Conservation (phyloP, 2,797 vertebrate genomes). For the Coendou prehensilis region DNA sequence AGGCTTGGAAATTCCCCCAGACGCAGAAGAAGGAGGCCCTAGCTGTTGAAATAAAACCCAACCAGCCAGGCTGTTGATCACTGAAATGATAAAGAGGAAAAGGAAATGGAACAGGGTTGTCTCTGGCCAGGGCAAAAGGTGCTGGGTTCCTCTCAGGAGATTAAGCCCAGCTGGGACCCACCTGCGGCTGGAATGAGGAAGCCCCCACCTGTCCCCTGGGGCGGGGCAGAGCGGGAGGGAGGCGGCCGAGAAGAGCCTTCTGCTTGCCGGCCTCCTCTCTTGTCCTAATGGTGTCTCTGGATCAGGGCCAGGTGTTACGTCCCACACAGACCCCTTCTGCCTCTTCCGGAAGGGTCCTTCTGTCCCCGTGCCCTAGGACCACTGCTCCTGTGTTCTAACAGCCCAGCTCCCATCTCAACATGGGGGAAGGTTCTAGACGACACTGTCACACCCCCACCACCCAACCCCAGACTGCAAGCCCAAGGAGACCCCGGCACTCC, state of each 20-base stretch:
- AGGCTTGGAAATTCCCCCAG: neutral
- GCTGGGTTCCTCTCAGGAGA: neutral
- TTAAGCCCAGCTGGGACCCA: neutral
- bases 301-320: neutral
- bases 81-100: neutral
- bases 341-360: neutral
- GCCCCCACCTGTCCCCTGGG: neutral
- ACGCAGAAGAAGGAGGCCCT: neutral
- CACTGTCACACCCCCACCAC: neutral
- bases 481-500: neutral
- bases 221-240: neutral
- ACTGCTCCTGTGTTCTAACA: neutral
- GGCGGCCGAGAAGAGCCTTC: neutral
- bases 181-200: slow-evolving; percentile 79
- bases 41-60: neutral
- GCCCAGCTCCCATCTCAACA: neutral
- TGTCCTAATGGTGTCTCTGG: no score
- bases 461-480: neutral
- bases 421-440: neutral
- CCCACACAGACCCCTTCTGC: neutral
- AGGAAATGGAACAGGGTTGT: slow-evolving; percentile 31
- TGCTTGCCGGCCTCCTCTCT: neutral
- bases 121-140: neutral
- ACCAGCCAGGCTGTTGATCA: neutral
- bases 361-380: neutral